Evolutionary conservation across 2,888 invertebrate genomes (phyloP).

Genomic region (Drosophila tanythrix): DNA sequence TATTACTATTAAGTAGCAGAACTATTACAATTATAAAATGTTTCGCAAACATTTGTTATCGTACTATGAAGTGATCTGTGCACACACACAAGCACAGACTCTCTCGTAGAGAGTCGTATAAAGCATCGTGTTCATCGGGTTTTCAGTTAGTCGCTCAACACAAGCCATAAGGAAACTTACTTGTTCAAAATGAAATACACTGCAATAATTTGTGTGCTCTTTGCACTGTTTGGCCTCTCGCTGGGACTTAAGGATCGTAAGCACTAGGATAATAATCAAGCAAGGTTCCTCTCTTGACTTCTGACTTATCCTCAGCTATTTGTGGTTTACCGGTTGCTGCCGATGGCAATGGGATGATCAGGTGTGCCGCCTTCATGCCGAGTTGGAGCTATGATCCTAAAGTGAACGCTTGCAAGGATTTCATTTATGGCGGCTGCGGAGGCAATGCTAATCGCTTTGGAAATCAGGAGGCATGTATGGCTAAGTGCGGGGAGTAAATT

Average conservation of each 20-base stretch:
- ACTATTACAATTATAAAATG: constrained; percentile 13
- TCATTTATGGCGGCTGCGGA: too few species aligned
- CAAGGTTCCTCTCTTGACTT: not conserved
- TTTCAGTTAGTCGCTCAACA: constrained; percentile 43
- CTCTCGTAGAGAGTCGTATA: constrained; percentile 39
- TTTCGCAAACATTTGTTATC: constrained; percentile 64
- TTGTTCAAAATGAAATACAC: constrained; percentile 51
- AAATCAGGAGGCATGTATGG: too few species aligned
- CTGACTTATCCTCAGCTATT: constrained; percentile 17
- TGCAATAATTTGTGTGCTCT: constrained; percentile 45
- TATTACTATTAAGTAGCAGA: not conserved
- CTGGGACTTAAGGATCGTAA: constrained; percentile 65
- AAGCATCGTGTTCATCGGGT: constrained; percentile 21
- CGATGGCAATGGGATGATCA: constrained; percentile 60
- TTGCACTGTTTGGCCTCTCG: constrained; percentile 52
- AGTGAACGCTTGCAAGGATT: too few species aligned
- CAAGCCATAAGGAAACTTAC: constrained; percentile 1
- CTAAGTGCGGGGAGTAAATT: too few species aligned
- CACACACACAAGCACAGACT: constrained; percentile 9
- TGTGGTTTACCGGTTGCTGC: constrained; percentile 33
- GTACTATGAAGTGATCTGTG: constrained; percentile 37
- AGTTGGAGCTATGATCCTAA: constrained; percentile 3
- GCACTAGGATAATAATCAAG: not conserved
- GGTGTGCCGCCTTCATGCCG: constrained; percentile 47
- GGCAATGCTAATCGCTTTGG: too few species aligned